Evolutionary conservation across 2,113 vertebrate genomes (phyloP), one percentile per base, ranked within the genome.

Genomic region (Nestor notabilis): DNA sequence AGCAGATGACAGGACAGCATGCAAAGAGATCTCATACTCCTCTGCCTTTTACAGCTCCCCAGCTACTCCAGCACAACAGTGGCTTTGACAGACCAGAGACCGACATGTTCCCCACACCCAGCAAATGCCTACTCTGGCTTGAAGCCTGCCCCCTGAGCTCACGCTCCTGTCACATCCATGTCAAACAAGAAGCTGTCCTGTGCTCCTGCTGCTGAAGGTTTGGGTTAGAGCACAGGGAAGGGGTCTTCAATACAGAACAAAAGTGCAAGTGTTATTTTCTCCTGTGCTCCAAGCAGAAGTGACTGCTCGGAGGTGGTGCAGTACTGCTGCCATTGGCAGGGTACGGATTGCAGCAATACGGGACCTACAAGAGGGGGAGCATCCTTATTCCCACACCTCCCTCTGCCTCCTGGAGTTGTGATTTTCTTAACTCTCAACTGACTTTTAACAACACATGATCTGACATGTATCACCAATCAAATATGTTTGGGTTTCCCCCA

Each of bases 51-150:
- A 84, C 69, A 87, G 74, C 50, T 61, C 69, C 81, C 74, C 69
- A 74, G 87, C 24, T 31, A 50, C 83, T 41, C 43, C 64, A 53
- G 46, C 1, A 1, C 0, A 1, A 52, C 0, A 0, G 74, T 11
- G 0, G 52, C 20, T 13, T 88, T 89, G 93, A 89, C 94, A 89
- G 91, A 44, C 4, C 0, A 0, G 86, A 77, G 68, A 89, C 76
- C 74, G 84, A 28, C 18, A 13, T 2, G 1, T 46, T 77, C 53
- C 89, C 46, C 50, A 89, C 60, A 43, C 13, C 33, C 82, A 83
- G 66, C 41, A 80, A 72, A 53, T 0, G 29, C 21, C 43, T 84
- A 60, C 15, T 50, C 68, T 78, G 50, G 60, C 80, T 91, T 12
- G 6, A 55, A 84, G 60, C 66, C 13, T 6, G 56, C 64, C 47